phyloP scores from a whole-genome alignment of 2,113 vertebrate species.

The Campylomormyrus numenius region DNA sequence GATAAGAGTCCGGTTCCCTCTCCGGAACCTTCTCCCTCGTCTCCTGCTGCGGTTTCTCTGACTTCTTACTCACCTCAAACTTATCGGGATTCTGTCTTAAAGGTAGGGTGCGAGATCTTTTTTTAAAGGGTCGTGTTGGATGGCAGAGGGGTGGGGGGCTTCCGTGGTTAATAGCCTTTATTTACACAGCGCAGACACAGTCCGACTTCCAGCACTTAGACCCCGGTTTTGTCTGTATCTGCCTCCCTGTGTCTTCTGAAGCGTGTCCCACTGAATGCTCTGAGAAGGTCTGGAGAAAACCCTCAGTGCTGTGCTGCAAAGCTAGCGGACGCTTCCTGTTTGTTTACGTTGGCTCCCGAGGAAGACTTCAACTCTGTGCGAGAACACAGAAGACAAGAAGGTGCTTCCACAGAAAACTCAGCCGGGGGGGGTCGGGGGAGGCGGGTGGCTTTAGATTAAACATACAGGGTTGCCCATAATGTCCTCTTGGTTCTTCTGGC shows the following conservation, averaged over 20 bases:
- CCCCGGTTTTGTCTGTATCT: conserved; percentile 2
- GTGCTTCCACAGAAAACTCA: not conserved
- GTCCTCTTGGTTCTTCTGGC: not conserved
- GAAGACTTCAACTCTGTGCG: not conserved
- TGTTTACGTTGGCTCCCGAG: not conserved
- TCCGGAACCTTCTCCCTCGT: not conserved
- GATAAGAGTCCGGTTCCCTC: not conserved
- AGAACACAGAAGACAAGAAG: not conserved
- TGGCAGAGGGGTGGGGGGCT: not conserved
- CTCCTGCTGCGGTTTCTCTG: not conserved
- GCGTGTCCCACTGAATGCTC: not conserved
- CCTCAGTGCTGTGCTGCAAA: not conserved
- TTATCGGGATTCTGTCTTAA: conserved; percentile 21
- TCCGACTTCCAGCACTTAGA: not conserved
- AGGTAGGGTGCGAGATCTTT: conserved; percentile 41
- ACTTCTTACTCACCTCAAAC: not conserved
- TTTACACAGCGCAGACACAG: not conserved
- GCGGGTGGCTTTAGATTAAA: not conserved
- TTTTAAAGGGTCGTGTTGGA: not conserved
- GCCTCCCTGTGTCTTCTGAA: conserved; percentile 2
- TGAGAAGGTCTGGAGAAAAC: not conserved
- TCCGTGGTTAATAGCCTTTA: not conserved
- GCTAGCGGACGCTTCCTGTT: not conserved
- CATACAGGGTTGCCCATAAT: not conserved
- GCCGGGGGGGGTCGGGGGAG: not conserved